phyloP scores from a whole-genome alignment of 2,797 vertebrate species.

The Spinus pinus region DNA sequence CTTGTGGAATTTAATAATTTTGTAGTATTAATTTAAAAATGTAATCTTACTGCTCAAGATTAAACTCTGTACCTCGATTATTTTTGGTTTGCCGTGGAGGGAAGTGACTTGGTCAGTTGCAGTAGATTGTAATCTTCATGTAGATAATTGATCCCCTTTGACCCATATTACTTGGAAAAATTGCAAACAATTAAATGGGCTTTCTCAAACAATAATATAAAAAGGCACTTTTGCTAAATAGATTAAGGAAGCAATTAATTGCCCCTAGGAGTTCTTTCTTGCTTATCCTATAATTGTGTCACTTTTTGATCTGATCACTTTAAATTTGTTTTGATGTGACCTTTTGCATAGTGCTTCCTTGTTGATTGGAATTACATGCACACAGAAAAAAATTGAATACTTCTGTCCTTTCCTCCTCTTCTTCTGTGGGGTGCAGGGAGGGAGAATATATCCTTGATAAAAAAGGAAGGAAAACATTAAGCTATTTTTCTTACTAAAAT shows the following conservation, averaged over 20 bases:
- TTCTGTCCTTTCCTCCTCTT: not conserved
- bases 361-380: not conserved
- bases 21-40: not conserved
- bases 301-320: not conserved
- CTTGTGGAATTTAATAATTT: not conserved
- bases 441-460: not conserved
- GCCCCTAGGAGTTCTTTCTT: not conserved
- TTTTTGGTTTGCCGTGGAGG: not conserved
- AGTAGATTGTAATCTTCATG: not conserved
- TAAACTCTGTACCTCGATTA: not conserved
- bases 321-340: not conserved
- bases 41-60: not conserved
- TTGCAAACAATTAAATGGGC: not conserved
- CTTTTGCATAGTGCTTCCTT: not conserved
- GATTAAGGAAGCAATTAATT: slow-evolving; percentile 25
- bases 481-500: not conserved
- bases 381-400: not conserved
- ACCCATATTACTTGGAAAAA: not conserved
- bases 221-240: not conserved
- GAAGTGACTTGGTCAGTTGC: not conserved
- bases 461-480: not conserved
- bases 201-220: not conserved
- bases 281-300: not conserved
- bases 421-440: not conserved
- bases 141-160: not conserved